Evolutionary conservation across 2,888 invertebrate genomes (phyloP), one percentile per base, ranked within the genome.

Genomic region (Amblyjoppa proteus): DNA sequence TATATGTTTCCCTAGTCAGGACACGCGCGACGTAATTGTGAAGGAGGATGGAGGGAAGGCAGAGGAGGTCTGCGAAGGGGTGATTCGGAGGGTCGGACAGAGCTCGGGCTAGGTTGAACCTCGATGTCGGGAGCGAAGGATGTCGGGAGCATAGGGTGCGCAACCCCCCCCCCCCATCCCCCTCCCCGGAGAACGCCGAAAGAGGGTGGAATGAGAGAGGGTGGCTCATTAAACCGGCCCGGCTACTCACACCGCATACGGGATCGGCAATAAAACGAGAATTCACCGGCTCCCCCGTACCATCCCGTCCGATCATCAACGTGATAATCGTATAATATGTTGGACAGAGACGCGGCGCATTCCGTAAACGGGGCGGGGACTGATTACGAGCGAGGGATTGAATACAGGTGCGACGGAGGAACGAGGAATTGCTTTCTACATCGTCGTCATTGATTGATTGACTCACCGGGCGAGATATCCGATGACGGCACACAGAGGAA

Each of bases 1-100:
- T 91, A 88, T 90, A 88, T 86, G 91, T 91, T 93, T 93, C 91
- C 88, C 90, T 85, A 94, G 93, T 94, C 94, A 89, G 88, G 90
- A 92, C 94, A 94, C 94, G 94, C 91, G 92, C 93, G 82, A 88
- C 93, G 93, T 94, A 94, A 94, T 94, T 94, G 93, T 90, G 91
- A 92, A 91, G 92, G 92, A 89, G 92, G 92, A 86, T 79, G 61
- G 71, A 75, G 76, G 56, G 76, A 61, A 66, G 69, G 34, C 53
- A 41, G 68, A 70, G 69, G 53, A 56, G 66, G 82, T 80, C 61
- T 64, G 61, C 56, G 74, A 74, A 83, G 51, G 49, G 20, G 53
- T 16, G 34, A 49, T 77, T 71, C 80, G 66, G 79, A 79, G 86
- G 77, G 80, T 81, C 49, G 85, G 82, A 79, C 76, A 68, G 82